Conservation (phyloP, 2,113 vertebrate species). For the Agapornis roseicollis region DNA sequence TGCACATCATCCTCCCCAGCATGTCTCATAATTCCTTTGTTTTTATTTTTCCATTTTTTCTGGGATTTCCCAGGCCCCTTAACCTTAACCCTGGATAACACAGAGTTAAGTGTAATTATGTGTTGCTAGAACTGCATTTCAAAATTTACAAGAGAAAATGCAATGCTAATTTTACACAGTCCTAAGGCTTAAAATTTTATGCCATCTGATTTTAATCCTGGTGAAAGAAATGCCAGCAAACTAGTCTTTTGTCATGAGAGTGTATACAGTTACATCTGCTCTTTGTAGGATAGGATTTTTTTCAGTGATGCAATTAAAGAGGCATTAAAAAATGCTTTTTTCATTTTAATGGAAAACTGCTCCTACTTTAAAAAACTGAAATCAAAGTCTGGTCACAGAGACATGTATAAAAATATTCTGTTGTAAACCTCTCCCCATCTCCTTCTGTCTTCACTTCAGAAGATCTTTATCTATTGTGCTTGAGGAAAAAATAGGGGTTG, state of each 20-base stretch:
- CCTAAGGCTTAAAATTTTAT: not conserved
- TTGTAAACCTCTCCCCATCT: not conserved
- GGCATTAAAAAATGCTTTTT: not conserved
- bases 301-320: not conserved
- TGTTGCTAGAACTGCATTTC: not conserved
- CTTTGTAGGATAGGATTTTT: not conserved
- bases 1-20: conserved; percentile 50
- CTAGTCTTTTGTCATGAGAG: not conserved
- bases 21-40: conserved; percentile 37
- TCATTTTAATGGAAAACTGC: not conserved
- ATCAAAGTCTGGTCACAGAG: not conserved
- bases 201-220: not conserved
- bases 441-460: not conserved
- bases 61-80: conserved; percentile 57
- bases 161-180: not conserved
- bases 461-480: not conserved
- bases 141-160: not conserved
- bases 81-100: conserved; percentile 13
- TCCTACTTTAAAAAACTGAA: not conserved
- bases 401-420: not conserved
- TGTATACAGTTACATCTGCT: not conserved
- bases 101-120: not conserved
- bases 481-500: not conserved
- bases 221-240: not conserved
- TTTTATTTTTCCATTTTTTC: conserved; percentile 55